Conservation (phyloP, 2,113 vertebrate species). For the Heliornis fulica region DNA sequence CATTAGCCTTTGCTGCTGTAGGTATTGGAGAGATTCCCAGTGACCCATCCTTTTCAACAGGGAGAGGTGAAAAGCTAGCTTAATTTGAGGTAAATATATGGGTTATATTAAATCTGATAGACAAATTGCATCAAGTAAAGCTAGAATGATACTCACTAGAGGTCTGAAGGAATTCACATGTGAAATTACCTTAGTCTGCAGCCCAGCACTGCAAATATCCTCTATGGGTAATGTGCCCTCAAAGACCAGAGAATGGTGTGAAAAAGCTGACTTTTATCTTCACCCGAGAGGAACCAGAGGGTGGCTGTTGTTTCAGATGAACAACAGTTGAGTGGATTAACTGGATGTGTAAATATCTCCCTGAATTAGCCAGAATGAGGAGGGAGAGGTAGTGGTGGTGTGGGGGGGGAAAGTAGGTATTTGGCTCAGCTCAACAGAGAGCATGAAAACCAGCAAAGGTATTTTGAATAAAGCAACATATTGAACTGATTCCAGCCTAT, state of each 20-base stretch:
- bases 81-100: neutral
- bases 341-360: neutral
- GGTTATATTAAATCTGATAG: neutral
- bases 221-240: neutral
- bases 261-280: neutral
- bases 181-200: neutral
- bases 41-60: neutral
- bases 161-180: neutral
- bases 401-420: neutral
- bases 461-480: neutral
- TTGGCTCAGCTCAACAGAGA: accelerated
- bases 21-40: neutral
- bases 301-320: neutral
- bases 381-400: too few species aligned
- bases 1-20: neutral
- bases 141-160: neutral
- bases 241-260: neutral
- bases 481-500: neutral
- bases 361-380: neutral
- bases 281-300: neutral
- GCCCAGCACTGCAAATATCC: neutral
- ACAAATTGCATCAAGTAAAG: neutral
- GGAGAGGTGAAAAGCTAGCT: neutral
- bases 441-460: neutral
- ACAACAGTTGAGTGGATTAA: neutral